These are phyloP conservation scores for Pipistrellus pygmaeus DNA, from an alignment of 2,797 vertebrate genomes.

Conservation along the genomic window DNA sequence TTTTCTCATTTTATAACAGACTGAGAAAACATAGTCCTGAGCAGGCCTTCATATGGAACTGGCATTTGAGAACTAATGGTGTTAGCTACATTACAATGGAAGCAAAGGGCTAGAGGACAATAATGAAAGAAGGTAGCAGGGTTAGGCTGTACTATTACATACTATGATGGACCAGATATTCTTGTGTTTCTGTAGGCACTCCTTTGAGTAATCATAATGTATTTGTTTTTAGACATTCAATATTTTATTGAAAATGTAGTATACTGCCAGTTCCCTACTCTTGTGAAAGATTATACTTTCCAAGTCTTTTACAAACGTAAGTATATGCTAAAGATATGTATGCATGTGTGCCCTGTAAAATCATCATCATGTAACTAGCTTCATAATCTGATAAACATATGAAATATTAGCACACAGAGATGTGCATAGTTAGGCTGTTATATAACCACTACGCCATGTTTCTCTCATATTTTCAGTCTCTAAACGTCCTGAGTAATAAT, in stretches of 20 bases:
- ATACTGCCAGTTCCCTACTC: neutral
- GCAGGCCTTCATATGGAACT: neutral
- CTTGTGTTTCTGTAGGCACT: neutral
- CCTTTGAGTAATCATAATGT: neutral
- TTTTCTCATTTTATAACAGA: slow-evolving; percentile 21
- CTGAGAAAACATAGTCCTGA: neutral
- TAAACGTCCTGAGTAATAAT: slow-evolving; percentile 17
- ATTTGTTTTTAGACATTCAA: slow-evolving; percentile 44
- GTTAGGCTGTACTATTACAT: neutral
- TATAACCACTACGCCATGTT: neutral
- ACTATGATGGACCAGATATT: neutral
- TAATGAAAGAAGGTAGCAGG: neutral
- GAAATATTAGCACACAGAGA: neutral
- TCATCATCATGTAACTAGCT: neutral
- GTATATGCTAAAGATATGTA: neutral
- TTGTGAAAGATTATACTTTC: neutral
- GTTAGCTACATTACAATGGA: neutral
- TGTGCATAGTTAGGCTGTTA: neutral
- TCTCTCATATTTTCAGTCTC: slow-evolving; percentile 7
- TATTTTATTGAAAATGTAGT: slow-evolving; percentile 1
- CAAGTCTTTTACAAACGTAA: neutral
- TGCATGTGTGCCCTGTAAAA: neutral
- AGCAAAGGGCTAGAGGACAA: neutral
- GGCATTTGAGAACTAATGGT: neutral
- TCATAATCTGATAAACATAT: slow-evolving; percentile 9